Percentiles rank a stretch among this genome's conserved stretches.
Evolutionary conservation across 2,113 vertebrate species (phyloP).

Genomic region (Phalacrocorax brasilianus): DNA sequence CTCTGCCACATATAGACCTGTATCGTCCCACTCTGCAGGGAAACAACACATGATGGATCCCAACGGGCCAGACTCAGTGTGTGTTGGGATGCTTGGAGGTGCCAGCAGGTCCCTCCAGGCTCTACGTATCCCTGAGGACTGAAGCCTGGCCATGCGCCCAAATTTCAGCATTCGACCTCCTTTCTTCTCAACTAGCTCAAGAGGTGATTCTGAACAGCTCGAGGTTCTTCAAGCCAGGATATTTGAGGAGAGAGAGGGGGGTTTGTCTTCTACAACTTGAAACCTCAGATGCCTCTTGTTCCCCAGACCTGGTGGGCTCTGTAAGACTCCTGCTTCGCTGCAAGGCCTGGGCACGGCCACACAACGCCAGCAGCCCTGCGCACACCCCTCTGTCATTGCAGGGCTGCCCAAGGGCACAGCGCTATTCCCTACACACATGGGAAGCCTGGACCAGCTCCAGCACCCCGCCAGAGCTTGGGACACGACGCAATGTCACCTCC

Average conservation of each 20-base stretch:
- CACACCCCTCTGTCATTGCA: neutral
- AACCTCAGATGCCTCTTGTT: neutral
- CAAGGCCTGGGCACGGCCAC: neutral
- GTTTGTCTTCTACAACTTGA: neutral
- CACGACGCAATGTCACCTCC: neutral
- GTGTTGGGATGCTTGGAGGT: neutral
- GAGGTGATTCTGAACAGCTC: neutral
- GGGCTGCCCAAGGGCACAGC: neutral
- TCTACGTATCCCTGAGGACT: neutral
- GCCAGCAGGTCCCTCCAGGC: neutral
- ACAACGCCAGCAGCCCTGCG: fast-evolving
- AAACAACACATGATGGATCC: neutral
- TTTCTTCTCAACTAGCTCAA: neutral
- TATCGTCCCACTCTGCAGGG: fast-evolving
- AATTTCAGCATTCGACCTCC: neutral
- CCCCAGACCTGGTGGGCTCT: neutral
- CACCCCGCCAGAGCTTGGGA: neutral
- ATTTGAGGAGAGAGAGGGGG: neutral
- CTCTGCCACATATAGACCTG: fast-evolving
- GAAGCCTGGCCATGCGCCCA: neutral
- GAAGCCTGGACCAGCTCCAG: neutral
- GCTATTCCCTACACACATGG: fast-evolving
- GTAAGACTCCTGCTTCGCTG: neutral
- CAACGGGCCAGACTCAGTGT: no score
- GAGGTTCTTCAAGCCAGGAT: neutral